Evolutionary conservation across 1,140 invertebrate genomes (phyloP).

Genomic region (Drosophila tsacasi): DNA sequence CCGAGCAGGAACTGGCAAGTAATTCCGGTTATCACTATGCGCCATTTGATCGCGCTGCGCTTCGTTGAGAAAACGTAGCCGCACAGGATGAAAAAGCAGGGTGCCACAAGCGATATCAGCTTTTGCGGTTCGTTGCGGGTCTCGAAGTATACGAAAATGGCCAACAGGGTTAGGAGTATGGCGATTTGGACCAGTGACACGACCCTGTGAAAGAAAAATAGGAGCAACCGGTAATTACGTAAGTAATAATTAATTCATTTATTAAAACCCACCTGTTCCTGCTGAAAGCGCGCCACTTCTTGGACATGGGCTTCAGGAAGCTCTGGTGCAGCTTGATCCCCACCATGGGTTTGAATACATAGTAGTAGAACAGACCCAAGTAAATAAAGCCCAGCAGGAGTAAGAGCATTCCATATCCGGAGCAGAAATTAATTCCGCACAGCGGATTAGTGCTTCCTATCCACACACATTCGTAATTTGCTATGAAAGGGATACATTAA

Average conservation of each 20-base stretch:
- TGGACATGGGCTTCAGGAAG: conserved; percentile 49
- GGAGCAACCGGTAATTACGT: not conserved
- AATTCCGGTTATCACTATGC: conserved; percentile 92
- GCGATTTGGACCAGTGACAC: conserved; percentile 49
- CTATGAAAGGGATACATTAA: conserved; percentile 6
- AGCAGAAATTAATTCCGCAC: conserved; percentile 86
- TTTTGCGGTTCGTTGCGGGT: conserved; percentile 87
- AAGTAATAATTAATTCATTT: not conserved
- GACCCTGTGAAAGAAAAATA: conserved; percentile 28
- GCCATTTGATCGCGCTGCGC: conserved; percentile 90
- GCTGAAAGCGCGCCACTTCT: conserved; percentile 83
- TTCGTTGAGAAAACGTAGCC: conserved; percentile 88
- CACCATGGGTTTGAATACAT: conserved; percentile 88
- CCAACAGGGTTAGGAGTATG: conserved; percentile 85
- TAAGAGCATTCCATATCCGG: conserved; percentile 91
- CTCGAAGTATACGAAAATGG: conserved; percentile 89
- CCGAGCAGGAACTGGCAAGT: conserved; percentile 95
- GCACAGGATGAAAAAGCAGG: conserved; percentile 86
- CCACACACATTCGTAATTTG: conserved; percentile 37
- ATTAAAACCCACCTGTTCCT: conserved; percentile 46
- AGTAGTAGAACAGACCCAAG: conserved; percentile 88
- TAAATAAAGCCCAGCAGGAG: conserved; percentile 89
- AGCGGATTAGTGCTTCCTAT: not conserved
- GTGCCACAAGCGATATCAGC: conserved; percentile 89
- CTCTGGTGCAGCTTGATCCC: conserved; percentile 84